phyloP scores from a whole-genome alignment of 2,888 invertebrate species.

The Pseudoips prasinana region DNA sequence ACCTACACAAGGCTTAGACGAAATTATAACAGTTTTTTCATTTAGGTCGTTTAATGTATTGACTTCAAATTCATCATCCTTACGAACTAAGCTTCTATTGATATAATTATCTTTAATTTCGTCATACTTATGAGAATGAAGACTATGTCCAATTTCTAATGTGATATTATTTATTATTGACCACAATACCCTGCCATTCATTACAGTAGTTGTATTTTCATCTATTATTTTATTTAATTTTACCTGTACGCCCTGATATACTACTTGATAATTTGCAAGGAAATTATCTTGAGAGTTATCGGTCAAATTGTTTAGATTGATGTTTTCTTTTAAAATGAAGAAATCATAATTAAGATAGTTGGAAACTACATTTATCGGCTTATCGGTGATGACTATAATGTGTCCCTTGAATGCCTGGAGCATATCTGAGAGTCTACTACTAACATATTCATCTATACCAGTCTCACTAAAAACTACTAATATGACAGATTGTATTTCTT shows the following conservation, averaged over 20 bases:
- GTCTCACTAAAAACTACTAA: slow-evolving; percentile 39
- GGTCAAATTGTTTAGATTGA: slow-evolving; percentile 29
- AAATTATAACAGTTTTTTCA: slow-evolving; percentile 33
- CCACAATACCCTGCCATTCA: slow-evolving; percentile 31
- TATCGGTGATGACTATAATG: slow-evolving; percentile 34
- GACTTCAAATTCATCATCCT: slow-evolving; percentile 23
- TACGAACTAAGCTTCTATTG: slow-evolving; percentile 28
- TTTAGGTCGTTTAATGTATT: slow-evolving; percentile 35
- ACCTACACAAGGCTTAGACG: slow-evolving; percentile 39
- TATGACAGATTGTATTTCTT: slow-evolving; percentile 22
- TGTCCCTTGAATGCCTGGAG: slow-evolving; percentile 24
- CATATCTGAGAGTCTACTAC: slow-evolving; percentile 33
- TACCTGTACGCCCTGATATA: slow-evolving; percentile 37
- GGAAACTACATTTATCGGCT: slow-evolving; percentile 17
- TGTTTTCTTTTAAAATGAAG: slow-evolving; percentile 22
- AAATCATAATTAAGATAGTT: slow-evolving; percentile 13
- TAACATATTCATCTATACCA: slow-evolving; percentile 15
- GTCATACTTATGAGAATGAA: slow-evolving; percentile 30
- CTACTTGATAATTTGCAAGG: slow-evolving; percentile 25
- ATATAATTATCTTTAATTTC: slow-evolving; percentile 35
- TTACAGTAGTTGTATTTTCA: slow-evolving; percentile 22
- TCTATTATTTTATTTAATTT: slow-evolving; percentile 29
- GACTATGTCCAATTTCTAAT: slow-evolving; percentile 36
- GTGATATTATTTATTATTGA: slow-evolving; percentile 33
- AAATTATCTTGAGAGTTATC: slow-evolving; percentile 27